Conservation (phyloP, 2,113 vertebrate genomes). For the Dipodomys ordii region DNA sequence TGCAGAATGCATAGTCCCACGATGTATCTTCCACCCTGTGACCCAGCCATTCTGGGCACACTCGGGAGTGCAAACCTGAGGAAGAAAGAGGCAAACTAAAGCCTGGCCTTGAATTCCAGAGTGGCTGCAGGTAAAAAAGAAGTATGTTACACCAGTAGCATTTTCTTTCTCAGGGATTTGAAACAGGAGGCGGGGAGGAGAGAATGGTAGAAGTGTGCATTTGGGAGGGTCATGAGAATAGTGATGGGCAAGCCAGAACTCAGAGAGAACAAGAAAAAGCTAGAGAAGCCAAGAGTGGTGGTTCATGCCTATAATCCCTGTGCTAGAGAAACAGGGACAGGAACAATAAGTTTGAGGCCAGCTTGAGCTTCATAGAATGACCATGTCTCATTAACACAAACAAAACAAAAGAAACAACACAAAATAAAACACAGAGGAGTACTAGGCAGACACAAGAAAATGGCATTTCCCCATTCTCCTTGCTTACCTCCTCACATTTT, state of each 20-base stretch:
- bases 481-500: background rate
- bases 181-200: background rate
- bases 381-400: background rate
- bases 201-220: background rate
- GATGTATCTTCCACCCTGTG: rapidly evolving
- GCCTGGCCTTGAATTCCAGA: background rate
- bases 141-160: background rate
- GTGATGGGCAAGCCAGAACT: background rate
- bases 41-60: background rate
- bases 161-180: background rate
- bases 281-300: background rate
- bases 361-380: too few species aligned
- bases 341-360: background rate
- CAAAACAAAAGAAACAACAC: background rate
- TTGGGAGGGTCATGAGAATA: background rate
- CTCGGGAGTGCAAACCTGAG: background rate
- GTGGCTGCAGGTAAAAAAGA: background rate
- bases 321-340: background rate
- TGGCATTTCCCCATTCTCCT: background rate
- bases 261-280: background rate
- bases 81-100: background rate
- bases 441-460: background rate
- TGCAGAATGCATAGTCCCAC: background rate
- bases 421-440: background rate
- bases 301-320: background rate